Percentiles rank a stretch among this genome's conserved stretches.
These are phyloP conservation scores for Etheostoma cragini DNA, from an alignment of 2,113 vertebrate genomes.

Conservation along the genomic window DNA sequence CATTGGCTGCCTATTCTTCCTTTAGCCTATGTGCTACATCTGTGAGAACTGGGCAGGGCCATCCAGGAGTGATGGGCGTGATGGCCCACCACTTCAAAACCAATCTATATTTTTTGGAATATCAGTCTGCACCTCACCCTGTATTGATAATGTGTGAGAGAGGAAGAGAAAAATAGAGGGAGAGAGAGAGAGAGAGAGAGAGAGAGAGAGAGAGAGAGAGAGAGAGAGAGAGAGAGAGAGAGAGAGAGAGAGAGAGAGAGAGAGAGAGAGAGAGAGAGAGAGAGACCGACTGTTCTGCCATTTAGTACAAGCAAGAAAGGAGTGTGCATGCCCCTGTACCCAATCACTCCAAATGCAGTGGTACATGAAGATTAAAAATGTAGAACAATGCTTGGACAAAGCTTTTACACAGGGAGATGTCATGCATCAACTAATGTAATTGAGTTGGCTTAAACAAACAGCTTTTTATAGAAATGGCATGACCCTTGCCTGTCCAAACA, in stretches of 20 bases:
- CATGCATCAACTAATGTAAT: neutral
- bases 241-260: too few species aligned
- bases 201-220: too few species aligned
- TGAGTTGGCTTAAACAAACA: neutral
- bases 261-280: neutral
- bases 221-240: neutral
- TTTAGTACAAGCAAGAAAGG: neutral
- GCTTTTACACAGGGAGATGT: neutral
- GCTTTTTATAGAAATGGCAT: neutral
- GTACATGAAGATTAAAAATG: neutral
- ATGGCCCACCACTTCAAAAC: slow-evolving; percentile 42
- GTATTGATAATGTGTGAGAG: neutral
- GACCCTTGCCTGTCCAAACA: neutral
- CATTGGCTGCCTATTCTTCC: neutral
- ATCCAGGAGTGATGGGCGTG: slow-evolving; percentile 16
- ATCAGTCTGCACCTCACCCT: slow-evolving; percentile 11
- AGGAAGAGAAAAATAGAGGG: too few species aligned
- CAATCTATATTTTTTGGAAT: slow-evolving; percentile 55
- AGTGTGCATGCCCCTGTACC: neutral
- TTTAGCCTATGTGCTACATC: slow-evolving; percentile 42
- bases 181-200: neutral
- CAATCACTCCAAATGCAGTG: slow-evolving; percentile 21
- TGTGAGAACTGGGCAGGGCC: neutral
- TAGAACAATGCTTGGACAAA: slow-evolving; percentile 4
- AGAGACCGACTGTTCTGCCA: neutral